Evolutionary conservation across 1,140 invertebrate species (phyloP).

Genomic region (Nephotettix cincticeps): DNA sequence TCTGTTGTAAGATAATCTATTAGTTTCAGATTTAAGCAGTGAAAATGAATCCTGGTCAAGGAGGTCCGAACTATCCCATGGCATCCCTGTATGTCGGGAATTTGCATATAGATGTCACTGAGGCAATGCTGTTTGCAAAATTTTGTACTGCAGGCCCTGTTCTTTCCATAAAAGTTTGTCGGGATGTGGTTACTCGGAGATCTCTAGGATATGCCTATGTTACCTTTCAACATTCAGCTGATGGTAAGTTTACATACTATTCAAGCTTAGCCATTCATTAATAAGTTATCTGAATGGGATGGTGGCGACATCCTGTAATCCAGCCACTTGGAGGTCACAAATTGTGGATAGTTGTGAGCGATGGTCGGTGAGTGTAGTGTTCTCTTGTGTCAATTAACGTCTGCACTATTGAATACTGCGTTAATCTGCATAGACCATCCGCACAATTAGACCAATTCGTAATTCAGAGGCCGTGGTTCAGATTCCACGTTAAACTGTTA

Average conservation of each 20-base stretch:
- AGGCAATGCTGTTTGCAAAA: constrained; percentile 99
- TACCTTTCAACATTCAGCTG: constrained; percentile 98
- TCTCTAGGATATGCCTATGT: constrained; percentile 99
- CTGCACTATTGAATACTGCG: no score
- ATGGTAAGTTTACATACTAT: constrained; percentile 89
- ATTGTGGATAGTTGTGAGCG: no score
- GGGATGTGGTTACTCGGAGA: constrained; percentile 95
- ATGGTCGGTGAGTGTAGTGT: no score
- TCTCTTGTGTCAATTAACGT: no score
- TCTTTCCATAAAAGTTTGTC: constrained; percentile 96
- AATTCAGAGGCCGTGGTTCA: no score
- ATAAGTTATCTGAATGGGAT: no score
- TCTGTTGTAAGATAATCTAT: constrained; percentile 34
- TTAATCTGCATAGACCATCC: no score
- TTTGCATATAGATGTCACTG: constrained; percentile 96
- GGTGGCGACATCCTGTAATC: no score
- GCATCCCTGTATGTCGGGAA: constrained; percentile 99
- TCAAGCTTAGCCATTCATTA: no score
- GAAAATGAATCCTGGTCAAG: constrained; percentile 67
- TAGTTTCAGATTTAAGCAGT: constrained; percentile 42
- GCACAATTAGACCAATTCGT: no score
- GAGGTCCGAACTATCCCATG: constrained; percentile 86
- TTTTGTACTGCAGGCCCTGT: constrained; percentile 98
- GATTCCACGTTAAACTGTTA: no score
- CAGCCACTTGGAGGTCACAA: no score